Conservation (phyloP, 2,113 vertebrate species). For the Promerops cafer region DNA sequence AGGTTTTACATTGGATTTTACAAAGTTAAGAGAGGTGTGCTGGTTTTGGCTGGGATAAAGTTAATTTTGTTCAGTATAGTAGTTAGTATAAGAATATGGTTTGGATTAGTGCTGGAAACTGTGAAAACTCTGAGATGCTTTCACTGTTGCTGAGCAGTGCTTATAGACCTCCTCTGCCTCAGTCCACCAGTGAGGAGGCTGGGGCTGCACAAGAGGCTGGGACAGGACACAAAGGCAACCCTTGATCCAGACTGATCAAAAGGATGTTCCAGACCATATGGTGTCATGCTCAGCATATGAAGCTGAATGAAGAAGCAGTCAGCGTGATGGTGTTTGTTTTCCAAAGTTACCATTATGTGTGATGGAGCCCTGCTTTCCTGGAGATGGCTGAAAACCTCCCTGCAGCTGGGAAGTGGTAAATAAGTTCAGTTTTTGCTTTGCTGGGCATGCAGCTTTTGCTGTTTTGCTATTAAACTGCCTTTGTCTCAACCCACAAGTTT, state of each 20-base stretch:
- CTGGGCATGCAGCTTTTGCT: neutral
- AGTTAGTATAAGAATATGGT: neutral
- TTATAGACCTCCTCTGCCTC: neutral
- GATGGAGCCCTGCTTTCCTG: neutral
- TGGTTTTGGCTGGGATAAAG: neutral
- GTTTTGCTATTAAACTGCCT: neutral
- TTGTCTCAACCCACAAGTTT: neutral
- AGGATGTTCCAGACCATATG: neutral
- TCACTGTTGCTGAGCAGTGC: neutral
- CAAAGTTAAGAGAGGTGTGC: neutral
- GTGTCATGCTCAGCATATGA: neutral
- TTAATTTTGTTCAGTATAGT: neutral
- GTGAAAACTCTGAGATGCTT: neutral
- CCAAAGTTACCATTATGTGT: neutral
- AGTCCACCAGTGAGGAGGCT: neutral
- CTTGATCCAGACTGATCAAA: neutral
- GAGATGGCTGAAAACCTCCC: neutral
- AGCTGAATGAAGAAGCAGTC: neutral
- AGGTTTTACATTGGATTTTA: neutral
- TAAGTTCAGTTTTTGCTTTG: neutral
- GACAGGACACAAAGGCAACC: neutral
- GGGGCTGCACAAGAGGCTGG: neutral
- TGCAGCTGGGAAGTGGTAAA: neutral
- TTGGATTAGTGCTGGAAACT: neutral
- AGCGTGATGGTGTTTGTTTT: neutral